Base-by-base conservation (phyloP, 2,888 invertebrate species). In the Sesia bembeciformis region DNA sequence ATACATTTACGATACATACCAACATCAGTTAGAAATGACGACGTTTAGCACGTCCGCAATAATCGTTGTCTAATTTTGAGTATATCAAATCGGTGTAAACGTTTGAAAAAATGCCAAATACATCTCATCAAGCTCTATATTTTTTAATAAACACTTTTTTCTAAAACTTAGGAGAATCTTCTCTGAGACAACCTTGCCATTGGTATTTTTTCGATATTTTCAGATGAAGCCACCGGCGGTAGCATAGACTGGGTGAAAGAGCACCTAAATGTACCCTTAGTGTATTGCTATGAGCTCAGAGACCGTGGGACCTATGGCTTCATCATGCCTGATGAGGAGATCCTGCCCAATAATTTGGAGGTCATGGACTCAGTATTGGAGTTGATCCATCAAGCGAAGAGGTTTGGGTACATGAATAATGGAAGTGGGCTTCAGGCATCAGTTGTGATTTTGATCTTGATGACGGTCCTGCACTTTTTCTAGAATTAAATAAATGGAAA, bases 241-340 rank as follows among this genome's bases (percentile, higher is more conserved):
- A 78, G 78, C 39, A 58, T 77, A 0, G 84, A 85, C 40, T 85
- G 84, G 84, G 81, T 81, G 0, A 83, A 85, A 40, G 79, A 74
- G 53, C 59, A 61, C 0, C 61, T 79, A 0, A 53, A 77, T 1
- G 74, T 80, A 0, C 83, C 82, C 0, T 53, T 84, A 0, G 78
- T 77, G 1, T 83, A 78, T 64, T 78, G 78, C 58, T 83, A 79
- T 5, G 84, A 84, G 53, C 76, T 94, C 3, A 78, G 93, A 0
- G 93, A 93, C 63, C 81, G 67, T 0, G 93, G 93, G 0, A 60
- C 62, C 3, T 78, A 84, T 61, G 94, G 93, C 0, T 93, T 93
- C 74, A 53, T 92, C 0, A 79, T 94, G 2, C 93, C 93, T 0
- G 65, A 88, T 0, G 79, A 85, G 0, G 88, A 92, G 70, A 93